Evolutionary conservation across 2,888 invertebrate species (phyloP), one percentile per base, ranked within the genome.

Genomic region (Stenotaenia linearis): DNA sequence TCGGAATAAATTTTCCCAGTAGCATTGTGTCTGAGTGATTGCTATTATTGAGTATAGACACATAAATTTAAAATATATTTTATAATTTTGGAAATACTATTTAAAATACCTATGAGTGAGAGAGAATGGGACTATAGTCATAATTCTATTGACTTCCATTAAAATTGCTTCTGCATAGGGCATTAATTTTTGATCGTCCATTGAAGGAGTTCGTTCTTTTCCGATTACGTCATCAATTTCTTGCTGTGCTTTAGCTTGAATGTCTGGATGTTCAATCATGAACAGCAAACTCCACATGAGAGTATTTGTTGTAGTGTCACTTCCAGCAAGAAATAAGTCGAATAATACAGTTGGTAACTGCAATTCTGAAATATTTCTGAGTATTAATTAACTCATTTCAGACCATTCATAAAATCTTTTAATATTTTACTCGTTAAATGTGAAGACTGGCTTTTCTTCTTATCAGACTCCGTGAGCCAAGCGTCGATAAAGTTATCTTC

Each of bases 161-260:
- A 75, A 6, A n/a, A 30, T 75, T 2, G 75, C 75, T 75, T 75
- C 75, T 2, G 75, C 28, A 30, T 75, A 75, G 3, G 75, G 75
- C 75, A 75, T 75, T 32, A n/a, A 7, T 15, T 75, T 37, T 32
- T 75, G 75, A 75, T 75, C 75, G n/a, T 32, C 18, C 35, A 37
- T 37, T 6, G 75, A n/a, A 10, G 75, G 35, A 12, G 35, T 10
- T 35, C 18, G 32, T 0, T 75, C 75, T 32, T 75, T 21, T 23
- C 75, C 75, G 28, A 75, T 32, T 6, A 75, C 32, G 12, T 75
- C n/a, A 28, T 75, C 75, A 21, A 75, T 75, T 32, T 75, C 75
- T 12, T 35, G 18, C 21, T 75, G 75, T 2, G 35, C 32, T n/a
- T 37, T 32, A 21, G 1, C 10, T n/a, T 75, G 75, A 1, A 75